Evolutionary conservation across 1,140 invertebrate species (phyloP).

Genomic region (Bombus terrestris): DNA sequence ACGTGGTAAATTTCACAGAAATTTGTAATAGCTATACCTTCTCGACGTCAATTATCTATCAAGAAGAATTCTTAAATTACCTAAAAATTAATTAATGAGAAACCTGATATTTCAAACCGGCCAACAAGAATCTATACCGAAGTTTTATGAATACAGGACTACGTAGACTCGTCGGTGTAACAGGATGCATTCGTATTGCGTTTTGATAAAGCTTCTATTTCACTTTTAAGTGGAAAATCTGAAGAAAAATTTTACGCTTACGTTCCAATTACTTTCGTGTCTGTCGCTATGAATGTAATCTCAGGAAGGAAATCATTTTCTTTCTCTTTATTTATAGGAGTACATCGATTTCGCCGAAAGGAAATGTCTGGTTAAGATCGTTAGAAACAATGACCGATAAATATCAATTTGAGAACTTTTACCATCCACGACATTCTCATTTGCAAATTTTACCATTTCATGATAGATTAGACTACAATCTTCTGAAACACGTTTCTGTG

Average conservation of each 20-base stretch:
- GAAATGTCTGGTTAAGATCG: conserved; percentile 3
- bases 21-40: background rate
- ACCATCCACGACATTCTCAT: conserved; percentile 28
- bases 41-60: conserved; percentile 1
- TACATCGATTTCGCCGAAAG: conserved; percentile 11
- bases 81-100: background rate
- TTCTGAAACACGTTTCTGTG: background rate
- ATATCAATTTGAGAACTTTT: conserved; percentile 50
- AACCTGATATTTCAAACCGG: background rate
- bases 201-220: no score
- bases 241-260: background rate
- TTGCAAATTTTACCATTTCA: conserved; percentile 28
- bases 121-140: no score
- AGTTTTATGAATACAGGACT: no score
- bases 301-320: background rate
- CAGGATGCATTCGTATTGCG: no score
- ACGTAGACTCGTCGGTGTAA: no score
- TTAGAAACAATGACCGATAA: conserved; percentile 10
- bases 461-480: conserved; percentile 24
- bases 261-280: background rate
- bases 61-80: conserved; percentile 11
- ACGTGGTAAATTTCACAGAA: conserved; percentile 1
- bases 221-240: no score
- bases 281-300: background rate
- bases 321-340: background rate